Conservation (phyloP, 2,797 vertebrate species). For the Etheostoma perlongum region DNA sequence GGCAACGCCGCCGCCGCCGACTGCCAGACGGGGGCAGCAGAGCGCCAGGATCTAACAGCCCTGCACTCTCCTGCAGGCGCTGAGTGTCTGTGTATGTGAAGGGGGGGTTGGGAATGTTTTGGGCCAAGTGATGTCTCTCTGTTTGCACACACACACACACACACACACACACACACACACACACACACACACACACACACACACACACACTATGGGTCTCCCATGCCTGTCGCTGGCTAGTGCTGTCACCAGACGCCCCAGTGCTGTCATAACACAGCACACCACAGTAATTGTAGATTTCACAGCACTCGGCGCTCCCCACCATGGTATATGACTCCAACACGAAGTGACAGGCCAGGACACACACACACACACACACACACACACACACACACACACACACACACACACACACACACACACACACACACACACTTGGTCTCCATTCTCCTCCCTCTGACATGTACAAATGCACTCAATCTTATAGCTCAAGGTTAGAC, state of each 20-base stretch:
- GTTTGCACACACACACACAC: constrained; percentile 67
- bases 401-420: constrained; percentile 19
- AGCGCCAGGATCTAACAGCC: constrained; percentile 8
- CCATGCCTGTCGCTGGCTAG: constrained; percentile 69
- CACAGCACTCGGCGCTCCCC: constrained; percentile 75
- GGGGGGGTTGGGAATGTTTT: constrained; percentile 63
- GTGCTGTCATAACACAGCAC: constrained; percentile 84
- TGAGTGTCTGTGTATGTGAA: constrained; percentile 10
- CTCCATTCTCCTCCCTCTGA: constrained; percentile 20
- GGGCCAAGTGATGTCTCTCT: constrained; percentile 65
- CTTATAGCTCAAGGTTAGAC: constrained; percentile 25
- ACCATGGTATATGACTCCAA: constrained; percentile 68
- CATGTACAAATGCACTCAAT: constrained; percentile 27
- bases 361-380: constrained; percentile 46
- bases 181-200: constrained; percentile 33
- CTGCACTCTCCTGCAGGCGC: constrained; percentile 4
- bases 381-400: constrained; percentile 14
- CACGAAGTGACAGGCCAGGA: constrained; percentile 74
- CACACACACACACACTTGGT: constrained; percentile 35
- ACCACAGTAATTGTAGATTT: constrained; percentile 85
- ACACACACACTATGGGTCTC: constrained; percentile 47
- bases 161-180: constrained; percentile 24
- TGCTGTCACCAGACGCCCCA: constrained; percentile 78
- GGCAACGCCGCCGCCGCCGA: not conserved
- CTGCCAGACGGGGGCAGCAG: constrained; percentile 72